Percentiles rank a stretch among this genome's conserved stretches.
Evolutionary conservation across 2,888 invertebrate genomes (phyloP).

Genomic region (Acanthococcus lagerstroemiae): DNA sequence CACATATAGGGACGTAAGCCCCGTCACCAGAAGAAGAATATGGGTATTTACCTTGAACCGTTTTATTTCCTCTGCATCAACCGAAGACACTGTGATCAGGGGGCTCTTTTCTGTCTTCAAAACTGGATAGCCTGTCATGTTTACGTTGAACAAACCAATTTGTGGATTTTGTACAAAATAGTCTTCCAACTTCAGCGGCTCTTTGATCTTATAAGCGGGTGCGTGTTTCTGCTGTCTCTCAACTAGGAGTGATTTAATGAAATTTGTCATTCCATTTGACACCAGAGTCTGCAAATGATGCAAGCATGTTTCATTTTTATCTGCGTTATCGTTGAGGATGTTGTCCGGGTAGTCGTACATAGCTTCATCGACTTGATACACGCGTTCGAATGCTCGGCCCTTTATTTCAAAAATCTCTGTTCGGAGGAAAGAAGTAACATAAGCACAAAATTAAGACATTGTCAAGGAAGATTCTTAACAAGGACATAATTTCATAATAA

Average conservation of each 20-base stretch:
- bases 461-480: too few relatives aligned
- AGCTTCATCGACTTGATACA: not conserved
- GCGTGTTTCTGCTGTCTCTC: not conserved
- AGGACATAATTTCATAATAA: too few relatives aligned
- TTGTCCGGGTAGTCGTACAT: not conserved
- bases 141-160: not conserved
- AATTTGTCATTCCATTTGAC: conserved; percentile 1
- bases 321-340: not conserved
- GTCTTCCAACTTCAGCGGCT: conserved; percentile 6
- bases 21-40: too few relatives aligned
- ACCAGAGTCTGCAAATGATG: conserved; percentile 8
- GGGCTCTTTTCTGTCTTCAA: not conserved
- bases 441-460: too few relatives aligned
- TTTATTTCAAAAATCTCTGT: not conserved
- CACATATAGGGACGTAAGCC: too few relatives aligned
- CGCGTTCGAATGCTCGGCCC: not conserved
- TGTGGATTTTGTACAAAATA: not conserved
- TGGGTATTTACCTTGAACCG: too few relatives aligned
- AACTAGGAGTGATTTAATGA: conserved; percentile 2
- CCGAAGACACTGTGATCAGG: not conserved
- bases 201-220: not conserved
- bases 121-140: conserved; percentile 12
- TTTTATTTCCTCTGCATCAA: conserved; percentile 10
- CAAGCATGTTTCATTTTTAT: not conserved
- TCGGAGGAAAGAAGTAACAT: not conserved